phyloP scores from a whole-genome alignment of 2,888 invertebrate genomes.

The Heterodera filipjevi region DNA sequence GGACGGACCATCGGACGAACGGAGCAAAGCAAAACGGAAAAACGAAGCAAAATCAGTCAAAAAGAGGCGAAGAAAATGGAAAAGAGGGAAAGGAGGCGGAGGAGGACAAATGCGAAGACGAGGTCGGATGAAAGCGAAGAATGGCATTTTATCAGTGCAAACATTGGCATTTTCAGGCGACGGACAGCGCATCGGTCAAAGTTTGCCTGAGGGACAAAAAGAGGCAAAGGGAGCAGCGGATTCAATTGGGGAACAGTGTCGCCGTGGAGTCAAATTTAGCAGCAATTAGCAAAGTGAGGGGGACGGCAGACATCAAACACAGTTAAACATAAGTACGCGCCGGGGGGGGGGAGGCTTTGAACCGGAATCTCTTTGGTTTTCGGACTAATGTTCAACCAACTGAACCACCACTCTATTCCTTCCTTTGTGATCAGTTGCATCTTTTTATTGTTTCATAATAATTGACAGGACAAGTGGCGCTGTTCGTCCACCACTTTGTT shows the following conservation, averaged over 20 bases:
- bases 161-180: conserved; percentile 5
- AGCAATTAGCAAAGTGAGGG: background rate
- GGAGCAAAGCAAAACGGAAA: background rate
- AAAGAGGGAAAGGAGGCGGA: background rate
- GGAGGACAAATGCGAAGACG: background rate
- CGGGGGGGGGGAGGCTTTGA: too few species aligned
- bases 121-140: background rate
- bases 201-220: conserved; percentile 44
- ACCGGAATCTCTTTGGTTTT: too few species aligned
- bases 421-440: too few species aligned
- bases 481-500: conserved; percentile 58
- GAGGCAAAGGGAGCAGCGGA: conserved; percentile 32
- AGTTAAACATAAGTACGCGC: too few species aligned
- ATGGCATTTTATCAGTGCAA: background rate
- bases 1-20: background rate
- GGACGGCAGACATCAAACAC: too few species aligned
- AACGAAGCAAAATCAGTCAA: background rate
- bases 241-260: conserved; percentile 14
- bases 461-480: conserved; percentile 58
- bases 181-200: conserved; percentile 17
- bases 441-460: too few species aligned
- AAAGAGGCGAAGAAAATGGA: background rate
- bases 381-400: too few species aligned
- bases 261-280: background rate
- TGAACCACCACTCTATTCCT: too few species aligned